Conservation (phyloP, 2,888 invertebrate species). For the Hyposoter dolosus region DNA sequence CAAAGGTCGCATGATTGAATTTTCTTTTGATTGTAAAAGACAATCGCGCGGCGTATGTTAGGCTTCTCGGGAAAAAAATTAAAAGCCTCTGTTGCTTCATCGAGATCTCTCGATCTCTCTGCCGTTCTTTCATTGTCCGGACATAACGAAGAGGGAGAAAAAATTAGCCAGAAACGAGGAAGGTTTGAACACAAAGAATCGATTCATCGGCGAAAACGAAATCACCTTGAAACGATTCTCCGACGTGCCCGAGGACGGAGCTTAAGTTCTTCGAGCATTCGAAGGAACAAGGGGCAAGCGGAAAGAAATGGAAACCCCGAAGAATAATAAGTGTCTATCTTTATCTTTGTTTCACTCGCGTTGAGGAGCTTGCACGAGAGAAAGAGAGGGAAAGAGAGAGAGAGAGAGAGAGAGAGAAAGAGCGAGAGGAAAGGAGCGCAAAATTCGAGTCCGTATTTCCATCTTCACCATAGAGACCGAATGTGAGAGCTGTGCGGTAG, state of each 20-base stretch:
- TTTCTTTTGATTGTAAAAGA: background rate
- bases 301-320: slow-evolving; percentile 49
- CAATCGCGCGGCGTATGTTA: slow-evolving; percentile 24
- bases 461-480: slow-evolving; percentile 48
- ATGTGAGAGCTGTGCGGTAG: slow-evolving; percentile 15
- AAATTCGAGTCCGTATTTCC: slow-evolving; percentile 57
- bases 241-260: slow-evolving; percentile 49
- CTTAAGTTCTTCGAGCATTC: slow-evolving; percentile 50
- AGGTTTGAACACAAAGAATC: slow-evolving; percentile 72
- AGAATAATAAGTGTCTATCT: slow-evolving; percentile 58
- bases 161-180: slow-evolving; percentile 49
- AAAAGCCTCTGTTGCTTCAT: slow-evolving; percentile 32
- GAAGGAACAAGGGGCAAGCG: slow-evolving; percentile 14
- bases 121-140: slow-evolving; percentile 47
- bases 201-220: slow-evolving; percentile 72
- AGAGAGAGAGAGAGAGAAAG: slow-evolving; percentile 2
- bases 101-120: slow-evolving; percentile 23
- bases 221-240: slow-evolving; percentile 73
- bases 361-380: background rate
- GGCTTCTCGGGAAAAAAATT: slow-evolving; percentile 16
- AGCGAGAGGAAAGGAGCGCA: slow-evolving; percentile 31
- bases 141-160: slow-evolving; percentile 43
- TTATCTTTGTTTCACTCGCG: slow-evolving; percentile 12
- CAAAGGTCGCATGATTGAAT: background rate
- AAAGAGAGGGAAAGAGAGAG: no score